phyloP scores from a whole-genome alignment of 1,140 invertebrate species.

The Ceratina japonica region DNA sequence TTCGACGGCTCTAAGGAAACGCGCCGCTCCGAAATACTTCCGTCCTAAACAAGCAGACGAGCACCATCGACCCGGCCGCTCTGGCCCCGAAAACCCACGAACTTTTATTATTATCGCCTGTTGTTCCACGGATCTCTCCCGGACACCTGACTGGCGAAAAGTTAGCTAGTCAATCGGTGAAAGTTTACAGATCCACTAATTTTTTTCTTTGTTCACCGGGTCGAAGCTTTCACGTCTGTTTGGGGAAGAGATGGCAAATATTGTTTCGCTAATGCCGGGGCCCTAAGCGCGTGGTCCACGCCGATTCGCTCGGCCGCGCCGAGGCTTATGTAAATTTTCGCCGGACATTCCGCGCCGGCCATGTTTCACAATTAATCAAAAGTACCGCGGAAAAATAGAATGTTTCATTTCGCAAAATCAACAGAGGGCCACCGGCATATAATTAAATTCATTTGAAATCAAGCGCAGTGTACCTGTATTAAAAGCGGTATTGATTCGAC shows the following conservation, averaged over 20 bases:
- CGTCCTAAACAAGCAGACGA: slow-evolving; percentile 57
- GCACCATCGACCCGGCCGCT: background rate
- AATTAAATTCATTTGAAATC: no score
- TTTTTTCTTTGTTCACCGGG: slow-evolving; percentile 31
- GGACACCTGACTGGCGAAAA: slow-evolving; percentile 23
- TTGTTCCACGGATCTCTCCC: slow-evolving; percentile 20
- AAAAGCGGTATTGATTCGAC: no score
- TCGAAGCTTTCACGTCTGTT: background rate
- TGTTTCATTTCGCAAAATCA: no score
- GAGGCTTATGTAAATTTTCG: no score
- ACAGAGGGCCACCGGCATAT: no score
- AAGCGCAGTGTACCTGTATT: no score
- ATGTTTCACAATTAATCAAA: no score
- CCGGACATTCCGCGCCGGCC: no score
- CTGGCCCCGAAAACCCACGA: slow-evolving; percentile 11
- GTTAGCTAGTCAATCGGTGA: slow-evolving; percentile 2
- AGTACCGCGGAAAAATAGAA: no score
- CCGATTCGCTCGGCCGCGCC: background rate
- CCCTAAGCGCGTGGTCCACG: no score
- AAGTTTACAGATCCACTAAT: slow-evolving; percentile 30
- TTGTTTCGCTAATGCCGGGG: slow-evolving; percentile 4
- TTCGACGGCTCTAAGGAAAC: slow-evolving; percentile 33
- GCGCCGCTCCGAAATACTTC: slow-evolving; percentile 1
- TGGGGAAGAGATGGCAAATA: slow-evolving; percentile 30
- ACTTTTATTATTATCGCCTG: slow-evolving; percentile 38